phyloP scores from a whole-genome alignment of 2,888 invertebrate species.

The Apotomis capreana region DNA sequence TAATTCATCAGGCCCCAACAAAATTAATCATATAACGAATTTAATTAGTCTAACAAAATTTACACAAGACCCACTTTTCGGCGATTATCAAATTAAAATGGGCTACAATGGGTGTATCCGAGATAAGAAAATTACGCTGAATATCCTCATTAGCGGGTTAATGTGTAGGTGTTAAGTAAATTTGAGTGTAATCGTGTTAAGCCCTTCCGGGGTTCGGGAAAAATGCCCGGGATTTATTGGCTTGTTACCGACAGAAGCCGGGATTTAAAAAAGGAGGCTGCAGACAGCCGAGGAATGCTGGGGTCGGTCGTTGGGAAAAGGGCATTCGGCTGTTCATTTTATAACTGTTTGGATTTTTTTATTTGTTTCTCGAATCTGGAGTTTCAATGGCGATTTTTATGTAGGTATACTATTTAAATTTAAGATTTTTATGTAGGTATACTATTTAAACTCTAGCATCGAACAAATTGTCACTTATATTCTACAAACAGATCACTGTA shows the following conservation, averaged over 20 bases:
- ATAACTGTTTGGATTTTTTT: conserved; percentile 66
- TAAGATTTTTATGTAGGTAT: no score
- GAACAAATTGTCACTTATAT: no score
- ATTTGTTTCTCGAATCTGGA: conserved; percentile 48
- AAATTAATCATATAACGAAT: conserved; percentile 69
- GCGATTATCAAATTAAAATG: conserved; percentile 77
- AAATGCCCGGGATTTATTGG: conserved; percentile 82
- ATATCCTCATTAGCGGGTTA: conserved; percentile 76
- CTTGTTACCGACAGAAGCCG: conserved; percentile 76
- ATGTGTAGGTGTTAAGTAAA: conserved; percentile 83
- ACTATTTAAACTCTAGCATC: no score
- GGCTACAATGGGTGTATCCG: conserved; percentile 56
- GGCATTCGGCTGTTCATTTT: conserved; percentile 70
- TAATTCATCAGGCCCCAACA: conserved; percentile 55
- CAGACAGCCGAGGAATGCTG: conserved; percentile 72
- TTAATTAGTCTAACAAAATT: conserved; percentile 72
- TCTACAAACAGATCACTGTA: no score
- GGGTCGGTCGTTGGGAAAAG: conserved; percentile 64
- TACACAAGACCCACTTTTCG: conserved; percentile 70
- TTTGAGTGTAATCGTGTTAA: conserved; percentile 82
- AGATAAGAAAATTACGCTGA: conserved; percentile 77
- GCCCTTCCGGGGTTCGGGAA: conserved; percentile 66
- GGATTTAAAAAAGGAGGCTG: conserved; percentile 77
- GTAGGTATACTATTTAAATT: no score
- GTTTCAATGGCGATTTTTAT: not conserved